Evolutionary conservation across 1,140 invertebrate genomes (phyloP).

Genomic region (Temnothorax curvispinosus): DNA sequence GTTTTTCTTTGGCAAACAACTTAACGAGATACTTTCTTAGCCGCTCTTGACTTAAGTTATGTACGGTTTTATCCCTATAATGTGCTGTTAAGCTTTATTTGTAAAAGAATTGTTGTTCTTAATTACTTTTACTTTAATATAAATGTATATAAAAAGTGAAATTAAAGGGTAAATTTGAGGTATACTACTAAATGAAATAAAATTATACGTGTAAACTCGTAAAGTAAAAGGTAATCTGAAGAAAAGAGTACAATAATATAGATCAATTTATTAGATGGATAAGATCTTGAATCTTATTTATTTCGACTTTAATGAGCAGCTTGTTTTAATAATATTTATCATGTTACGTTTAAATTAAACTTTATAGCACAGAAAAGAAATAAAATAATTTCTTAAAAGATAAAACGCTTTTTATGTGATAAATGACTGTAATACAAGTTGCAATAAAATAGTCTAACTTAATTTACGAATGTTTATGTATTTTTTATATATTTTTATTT

Average conservation of each 20-base stretch:
- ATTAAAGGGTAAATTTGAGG: not conserved
- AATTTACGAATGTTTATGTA: not conserved
- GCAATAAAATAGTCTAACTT: not conserved
- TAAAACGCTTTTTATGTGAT: too few species aligned
- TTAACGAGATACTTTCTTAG: constrained; percentile 41
- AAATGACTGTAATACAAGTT: not conserved
- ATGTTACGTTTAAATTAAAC: too few species aligned
- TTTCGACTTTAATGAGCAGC: not conserved
- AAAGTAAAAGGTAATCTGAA: not conserved
- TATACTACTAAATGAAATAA: not conserved
- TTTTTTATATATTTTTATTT: not conserved
- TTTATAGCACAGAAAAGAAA: not conserved
- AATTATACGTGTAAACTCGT: not conserved
- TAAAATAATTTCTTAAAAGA: not conserved
- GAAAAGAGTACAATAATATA: not conserved
- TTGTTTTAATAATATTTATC: too few species aligned
- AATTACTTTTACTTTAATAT: constrained; percentile 10
- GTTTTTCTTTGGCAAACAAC: constrained; percentile 48
- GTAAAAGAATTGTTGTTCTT: not conserved
- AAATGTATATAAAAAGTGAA: not conserved
- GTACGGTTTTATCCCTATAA: not conserved
- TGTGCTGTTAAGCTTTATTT: not conserved
- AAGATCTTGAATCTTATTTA: not conserved
- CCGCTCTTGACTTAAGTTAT: constrained; percentile 60
- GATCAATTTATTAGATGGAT: not conserved